Percentiles rank a stretch among this genome's conserved stretches.
phyloP scores from a whole-genome alignment of 2,113 vertebrate genomes.

The Salvelinus alpinus region DNA sequence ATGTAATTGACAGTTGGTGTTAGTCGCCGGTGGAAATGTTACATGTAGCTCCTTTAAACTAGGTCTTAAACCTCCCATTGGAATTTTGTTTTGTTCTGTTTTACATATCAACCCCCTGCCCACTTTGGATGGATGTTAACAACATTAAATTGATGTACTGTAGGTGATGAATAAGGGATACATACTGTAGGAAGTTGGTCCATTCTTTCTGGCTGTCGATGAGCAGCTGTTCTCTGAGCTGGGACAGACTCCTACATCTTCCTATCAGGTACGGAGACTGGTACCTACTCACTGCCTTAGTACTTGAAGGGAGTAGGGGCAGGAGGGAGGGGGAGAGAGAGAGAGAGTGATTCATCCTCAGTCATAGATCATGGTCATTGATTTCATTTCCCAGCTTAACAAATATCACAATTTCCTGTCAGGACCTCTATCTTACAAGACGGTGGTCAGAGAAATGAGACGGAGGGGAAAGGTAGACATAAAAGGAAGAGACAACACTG shows the following conservation, averaged over 20 bases:
- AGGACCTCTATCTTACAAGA: no score
- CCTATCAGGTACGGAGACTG: constrained; percentile 88
- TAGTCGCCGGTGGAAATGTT: no score
- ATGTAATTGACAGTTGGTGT: no score
- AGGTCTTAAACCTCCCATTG: no score
- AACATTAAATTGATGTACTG: no score
- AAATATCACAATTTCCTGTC: no score
- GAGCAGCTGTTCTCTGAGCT: constrained; percentile 89
- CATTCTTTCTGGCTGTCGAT: constrained; percentile 86
- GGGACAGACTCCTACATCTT: constrained; percentile 82
- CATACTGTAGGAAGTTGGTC: constrained; percentile 90
- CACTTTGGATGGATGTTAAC: no score
- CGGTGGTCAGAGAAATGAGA: background rate
- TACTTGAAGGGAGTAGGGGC: constrained; percentile 72
- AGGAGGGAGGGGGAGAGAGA: background rate
- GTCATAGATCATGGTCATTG: no score
- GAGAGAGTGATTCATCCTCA: background rate
- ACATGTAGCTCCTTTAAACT: no score
- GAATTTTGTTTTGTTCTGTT: no score
- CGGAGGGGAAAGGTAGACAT: background rate
- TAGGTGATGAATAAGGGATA: background rate
- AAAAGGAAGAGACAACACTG: background rate
- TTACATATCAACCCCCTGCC: no score
- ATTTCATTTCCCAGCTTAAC: no score
- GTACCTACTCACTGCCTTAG: constrained; percentile 90